Evolutionary conservation across 2,797 vertebrate species (phyloP).

Genomic region (Poecilia picta): DNA sequence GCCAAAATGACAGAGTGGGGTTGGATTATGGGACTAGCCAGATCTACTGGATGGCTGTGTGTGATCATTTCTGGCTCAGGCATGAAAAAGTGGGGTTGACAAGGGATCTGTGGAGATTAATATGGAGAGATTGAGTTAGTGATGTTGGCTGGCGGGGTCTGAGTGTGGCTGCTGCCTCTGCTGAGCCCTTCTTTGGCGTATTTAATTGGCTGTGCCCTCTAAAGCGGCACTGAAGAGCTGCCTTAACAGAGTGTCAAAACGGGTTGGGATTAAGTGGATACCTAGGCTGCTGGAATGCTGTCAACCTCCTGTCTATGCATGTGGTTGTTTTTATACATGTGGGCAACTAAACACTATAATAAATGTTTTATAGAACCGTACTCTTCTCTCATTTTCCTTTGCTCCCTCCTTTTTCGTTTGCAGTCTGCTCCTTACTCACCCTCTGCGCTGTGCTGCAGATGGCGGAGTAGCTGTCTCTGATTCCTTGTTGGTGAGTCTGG

Average conservation of each 20-base stretch:
- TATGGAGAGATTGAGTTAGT: conserved; percentile 72
- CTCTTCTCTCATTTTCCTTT: conserved; percentile 1
- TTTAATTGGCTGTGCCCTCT: conserved; percentile 69
- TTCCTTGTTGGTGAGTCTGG: conserved; percentile 92
- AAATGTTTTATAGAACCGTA: conserved; percentile 20
- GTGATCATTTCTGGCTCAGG: conserved; percentile 72
- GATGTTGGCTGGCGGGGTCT: conserved; percentile 60
- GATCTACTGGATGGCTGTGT: conserved; percentile 67
- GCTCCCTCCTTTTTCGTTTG: conserved; percentile 14
- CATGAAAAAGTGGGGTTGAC: conserved; percentile 74
- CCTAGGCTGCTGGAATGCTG: conserved; percentile 55
- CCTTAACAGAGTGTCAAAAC: conserved; percentile 69
- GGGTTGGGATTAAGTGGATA: conserved; percentile 70
- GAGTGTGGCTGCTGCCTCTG: conserved; percentile 59
- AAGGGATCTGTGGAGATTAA: conserved; percentile 74
- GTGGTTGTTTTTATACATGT: conserved; percentile 22
- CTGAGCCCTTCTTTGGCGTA: conserved; percentile 69
- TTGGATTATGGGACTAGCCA: conserved; percentile 72
- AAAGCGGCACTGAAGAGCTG: conserved; percentile 57
- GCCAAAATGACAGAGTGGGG: conserved; percentile 78
- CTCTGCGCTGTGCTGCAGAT: conserved; percentile 97
- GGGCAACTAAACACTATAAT: conserved; percentile 10
- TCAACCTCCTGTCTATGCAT: conserved; percentile 31
- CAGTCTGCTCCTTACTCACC: conserved; percentile 80
- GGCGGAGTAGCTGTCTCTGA: conserved; percentile 95